Conservation (phyloP, 2,797 vertebrate species). For the Rhinophrynus dorsalis region DNA sequence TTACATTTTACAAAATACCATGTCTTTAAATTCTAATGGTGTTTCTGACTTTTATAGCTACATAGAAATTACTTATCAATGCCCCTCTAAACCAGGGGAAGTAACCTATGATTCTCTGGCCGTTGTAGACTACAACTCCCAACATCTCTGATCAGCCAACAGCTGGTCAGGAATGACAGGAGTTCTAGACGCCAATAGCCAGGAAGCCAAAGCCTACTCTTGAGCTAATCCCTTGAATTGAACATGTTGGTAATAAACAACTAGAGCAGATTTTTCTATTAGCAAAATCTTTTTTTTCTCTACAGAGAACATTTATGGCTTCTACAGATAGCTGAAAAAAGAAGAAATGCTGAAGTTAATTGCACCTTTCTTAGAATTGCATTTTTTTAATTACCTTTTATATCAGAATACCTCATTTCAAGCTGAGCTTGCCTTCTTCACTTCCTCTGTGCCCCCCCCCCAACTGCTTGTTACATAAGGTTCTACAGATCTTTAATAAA, state of each 20-base stretch:
- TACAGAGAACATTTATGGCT: neutral
- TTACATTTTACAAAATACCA: too few relatives aligned
- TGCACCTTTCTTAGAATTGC: constrained; percentile 25
- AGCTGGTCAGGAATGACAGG: too few relatives aligned
- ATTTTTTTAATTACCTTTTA: constrained; percentile 42
- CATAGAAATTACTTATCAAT: too few relatives aligned
- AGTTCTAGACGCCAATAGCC: too few relatives aligned
- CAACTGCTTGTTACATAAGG: constrained; percentile 34
- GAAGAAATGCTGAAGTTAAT: constrained; percentile 23
- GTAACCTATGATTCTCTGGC: too few relatives aligned
- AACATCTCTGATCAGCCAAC: too few relatives aligned
- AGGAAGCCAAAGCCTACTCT: neutral
- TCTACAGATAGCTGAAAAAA: neutral
- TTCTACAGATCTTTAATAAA: constrained; percentile 45
- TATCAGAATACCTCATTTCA: constrained; percentile 16
- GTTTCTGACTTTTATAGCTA: too few relatives aligned
- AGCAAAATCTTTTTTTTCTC: neutral
- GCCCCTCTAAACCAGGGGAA: too few relatives aligned
- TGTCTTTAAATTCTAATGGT: too few relatives aligned
- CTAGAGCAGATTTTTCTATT: neutral
- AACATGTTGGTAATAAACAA: neutral
- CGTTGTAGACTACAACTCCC: too few relatives aligned
- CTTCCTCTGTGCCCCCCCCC: constrained; percentile 8
- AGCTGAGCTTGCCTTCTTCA: constrained; percentile 20
- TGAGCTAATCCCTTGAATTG: too few relatives aligned